Base-by-base conservation (phyloP, 2,888 invertebrate species). In the Pediacus dermestoides region DNA sequence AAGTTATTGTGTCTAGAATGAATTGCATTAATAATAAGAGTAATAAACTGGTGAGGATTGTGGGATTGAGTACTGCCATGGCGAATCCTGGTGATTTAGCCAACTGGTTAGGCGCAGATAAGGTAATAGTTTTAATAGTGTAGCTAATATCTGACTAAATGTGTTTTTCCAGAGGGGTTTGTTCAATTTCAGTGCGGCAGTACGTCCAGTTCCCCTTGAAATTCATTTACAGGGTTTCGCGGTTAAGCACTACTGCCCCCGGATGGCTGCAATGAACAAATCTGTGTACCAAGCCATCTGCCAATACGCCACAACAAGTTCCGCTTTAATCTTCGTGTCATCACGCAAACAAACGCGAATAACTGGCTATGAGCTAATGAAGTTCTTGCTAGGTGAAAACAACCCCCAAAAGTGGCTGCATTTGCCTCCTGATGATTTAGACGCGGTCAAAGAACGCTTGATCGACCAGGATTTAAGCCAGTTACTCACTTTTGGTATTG, bases 191-290 rank as follows among this genome's bases (percentile, higher is more conserved):
- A 62, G 95, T 38, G 96, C 99, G 0, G 91, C 94, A 0, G 99
- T 99, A 0, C 80, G 99, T 11, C 99, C 99, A 0, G 97, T 99
- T 7, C 97, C 97, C 1, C 73, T 99, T 21, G 92, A 92, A 72
- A 85, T 87, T 7, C 86, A 87, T 60, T 57, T 70, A 22, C 82
- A 86, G 32, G 99, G 99, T 0, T 99, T 93, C 66, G 88, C 95
- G 0, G 99, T 95, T 2, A 91, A 96, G 50, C 94, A 99, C 68
- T 99, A 99, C 72, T 99, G 99, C 60, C 99, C 99, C 0, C 81
- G 99, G 30, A 99, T 99, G 99, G 87, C 95, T 45, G 88, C 95
- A 0, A 99, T 99, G 99, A 99, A 99, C 72, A 89, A 94, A 60
- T 97, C 99, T 0, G 87, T 93, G 0, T 99, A 89, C 73, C 91